phyloP scores from a whole-genome alignment of 2,113 vertebrate species.

The Syngnathus scovelli region DNA sequence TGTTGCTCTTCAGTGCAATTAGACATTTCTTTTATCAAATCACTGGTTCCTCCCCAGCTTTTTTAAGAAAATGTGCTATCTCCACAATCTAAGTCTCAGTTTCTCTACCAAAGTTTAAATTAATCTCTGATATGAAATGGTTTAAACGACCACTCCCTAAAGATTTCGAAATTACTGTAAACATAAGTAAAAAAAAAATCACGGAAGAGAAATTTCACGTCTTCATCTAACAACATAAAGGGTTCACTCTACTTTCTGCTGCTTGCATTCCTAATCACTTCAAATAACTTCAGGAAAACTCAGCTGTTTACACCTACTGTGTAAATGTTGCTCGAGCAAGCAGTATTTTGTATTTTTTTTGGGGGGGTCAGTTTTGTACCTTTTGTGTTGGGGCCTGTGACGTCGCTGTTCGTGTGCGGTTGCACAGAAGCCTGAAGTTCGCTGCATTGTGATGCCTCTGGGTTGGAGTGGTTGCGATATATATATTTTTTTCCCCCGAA shows the following conservation, averaged over 20 bases:
- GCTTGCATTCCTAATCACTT: not conserved
- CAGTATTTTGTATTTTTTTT: not conserved
- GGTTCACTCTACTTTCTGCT: not conserved
- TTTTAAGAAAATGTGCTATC: not conserved
- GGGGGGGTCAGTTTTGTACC: not conserved
- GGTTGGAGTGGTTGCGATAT: constrained; percentile 3
- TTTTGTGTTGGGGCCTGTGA: not conserved
- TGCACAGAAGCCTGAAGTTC: constrained; percentile 1
- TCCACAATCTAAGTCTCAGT: not conserved
- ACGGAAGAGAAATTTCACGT: not conserved
- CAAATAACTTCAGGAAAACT: not conserved
- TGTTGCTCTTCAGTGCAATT: not conserved
- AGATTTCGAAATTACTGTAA: not conserved
- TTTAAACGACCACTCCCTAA: not conserved
- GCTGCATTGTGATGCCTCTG: not conserved
- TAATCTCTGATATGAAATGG: not conserved
- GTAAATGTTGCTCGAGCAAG: not conserved
- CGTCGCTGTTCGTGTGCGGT: not conserved
- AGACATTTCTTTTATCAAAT: not conserved
- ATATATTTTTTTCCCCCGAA: not conserved
- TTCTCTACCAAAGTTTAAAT: not conserved
- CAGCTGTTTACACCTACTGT: not conserved
- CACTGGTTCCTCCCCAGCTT: not conserved
- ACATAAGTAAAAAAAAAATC: not conserved
- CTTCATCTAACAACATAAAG: not conserved